Conservation (phyloP, 2,113 vertebrate genomes). For the Etia nguti region DNA sequence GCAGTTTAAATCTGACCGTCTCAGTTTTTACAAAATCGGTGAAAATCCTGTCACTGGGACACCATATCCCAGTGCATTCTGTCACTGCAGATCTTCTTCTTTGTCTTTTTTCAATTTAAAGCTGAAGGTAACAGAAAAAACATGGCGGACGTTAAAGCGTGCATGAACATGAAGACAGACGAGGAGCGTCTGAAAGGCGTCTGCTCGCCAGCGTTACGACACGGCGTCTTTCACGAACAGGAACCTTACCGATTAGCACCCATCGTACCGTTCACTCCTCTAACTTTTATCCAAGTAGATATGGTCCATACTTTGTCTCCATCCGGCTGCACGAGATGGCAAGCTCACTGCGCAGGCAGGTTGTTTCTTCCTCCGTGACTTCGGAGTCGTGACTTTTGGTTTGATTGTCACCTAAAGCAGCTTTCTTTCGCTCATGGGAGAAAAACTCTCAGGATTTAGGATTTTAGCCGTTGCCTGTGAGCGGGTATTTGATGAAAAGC, state of each 20-base stretch:
- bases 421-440: not conserved
- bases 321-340: too few relatives aligned
- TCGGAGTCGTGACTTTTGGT: not conserved
- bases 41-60: not conserved
- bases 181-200: not conserved
- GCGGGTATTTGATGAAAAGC: not conserved
- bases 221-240: not conserved
- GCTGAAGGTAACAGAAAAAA: not conserved
- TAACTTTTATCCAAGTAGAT: too few relatives aligned
- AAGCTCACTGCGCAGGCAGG: not conserved
- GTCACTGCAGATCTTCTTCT: not conserved
- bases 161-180: not conserved
- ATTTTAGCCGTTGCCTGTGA: accelerated
- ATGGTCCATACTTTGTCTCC: not conserved
- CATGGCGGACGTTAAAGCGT: not conserved
- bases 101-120: not conserved
- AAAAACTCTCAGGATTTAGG: not conserved
- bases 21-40: not conserved
- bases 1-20: not conserved
- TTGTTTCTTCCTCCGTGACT: not conserved
- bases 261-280: not conserved
- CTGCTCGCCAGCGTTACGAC: not conserved
- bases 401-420: accelerated
- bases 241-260: not conserved
- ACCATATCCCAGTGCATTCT: not conserved